Conservation (phyloP, 2,888 invertebrate species). For the Sesia bembeciformis region DNA sequence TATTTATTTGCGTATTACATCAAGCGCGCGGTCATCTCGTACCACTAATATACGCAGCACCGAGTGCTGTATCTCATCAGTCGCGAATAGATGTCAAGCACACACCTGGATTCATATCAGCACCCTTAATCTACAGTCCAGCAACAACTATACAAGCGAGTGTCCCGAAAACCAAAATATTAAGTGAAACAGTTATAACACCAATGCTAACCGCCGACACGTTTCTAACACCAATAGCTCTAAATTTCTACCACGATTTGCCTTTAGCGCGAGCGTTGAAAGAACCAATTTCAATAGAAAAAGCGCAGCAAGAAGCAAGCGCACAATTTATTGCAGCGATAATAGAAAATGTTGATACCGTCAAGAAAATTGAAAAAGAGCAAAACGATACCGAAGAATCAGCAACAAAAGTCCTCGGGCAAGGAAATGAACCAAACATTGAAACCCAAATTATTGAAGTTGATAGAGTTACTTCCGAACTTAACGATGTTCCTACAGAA, state of each 20-base stretch:
- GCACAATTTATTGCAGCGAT: neutral
- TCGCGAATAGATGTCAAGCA: slow-evolving; percentile 67
- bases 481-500: neutral
- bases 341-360: neutral
- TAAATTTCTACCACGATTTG: slow-evolving; percentile 47
- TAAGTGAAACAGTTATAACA: slow-evolving; percentile 23
- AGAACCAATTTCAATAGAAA: slow-evolving; percentile 41
- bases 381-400: neutral
- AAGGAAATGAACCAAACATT: neutral
- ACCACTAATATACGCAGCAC: slow-evolving; percentile 55
- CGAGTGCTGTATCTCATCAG: slow-evolving; percentile 72
- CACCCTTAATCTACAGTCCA: slow-evolving; percentile 43
- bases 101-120: slow-evolving; percentile 26
- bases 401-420: neutral
- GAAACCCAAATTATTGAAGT: neutral
- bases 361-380: neutral
- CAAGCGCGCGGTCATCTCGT: slow-evolving; percentile 31
- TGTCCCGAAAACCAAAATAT: slow-evolving; percentile 21
- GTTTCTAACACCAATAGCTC: slow-evolving; percentile 40
- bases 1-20: slow-evolving; percentile 11
- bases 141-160: slow-evolving; percentile 11
- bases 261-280: slow-evolving; percentile 49
- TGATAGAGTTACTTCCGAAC: neutral
- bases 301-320: slow-evolving; percentile 21
- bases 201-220: slow-evolving; percentile 31